A percentile compares a stretch with the other conserved stretches of the same genome.
Evolutionary conservation across 2,113 vertebrate species (phyloP).

Genomic region (Phrynosoma platyrhinos): DNA sequence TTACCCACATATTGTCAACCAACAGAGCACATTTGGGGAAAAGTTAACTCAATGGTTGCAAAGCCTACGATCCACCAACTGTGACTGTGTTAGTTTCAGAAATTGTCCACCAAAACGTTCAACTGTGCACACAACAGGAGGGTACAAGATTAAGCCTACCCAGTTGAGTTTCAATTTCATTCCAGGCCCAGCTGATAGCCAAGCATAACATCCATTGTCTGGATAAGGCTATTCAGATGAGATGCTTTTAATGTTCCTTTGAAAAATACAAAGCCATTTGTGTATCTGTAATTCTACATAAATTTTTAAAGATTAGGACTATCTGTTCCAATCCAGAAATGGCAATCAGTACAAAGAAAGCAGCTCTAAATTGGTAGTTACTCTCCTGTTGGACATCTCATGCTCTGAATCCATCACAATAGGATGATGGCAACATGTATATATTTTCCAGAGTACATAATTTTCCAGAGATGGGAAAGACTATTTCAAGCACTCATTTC

Average conservation of each 20-base stretch:
- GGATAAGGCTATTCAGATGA: background rate
- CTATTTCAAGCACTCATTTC: background rate
- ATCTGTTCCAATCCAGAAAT: background rate
- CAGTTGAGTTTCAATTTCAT: background rate
- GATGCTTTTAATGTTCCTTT: background rate
- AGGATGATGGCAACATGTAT: too few species aligned
- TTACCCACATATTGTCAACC: background rate
- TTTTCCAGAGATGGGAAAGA: constrained; percentile 20
- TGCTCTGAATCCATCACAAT: background rate
- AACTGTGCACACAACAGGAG: background rate
- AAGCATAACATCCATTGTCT: background rate
- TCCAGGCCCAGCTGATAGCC: background rate
- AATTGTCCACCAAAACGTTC: background rate
- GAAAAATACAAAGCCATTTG: background rate
- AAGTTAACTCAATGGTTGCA: background rate
- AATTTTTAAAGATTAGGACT: background rate
- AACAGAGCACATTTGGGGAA: background rate
- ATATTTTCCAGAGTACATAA: too few species aligned
- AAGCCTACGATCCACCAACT: background rate
- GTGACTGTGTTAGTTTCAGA: background rate
- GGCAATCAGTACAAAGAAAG: background rate
- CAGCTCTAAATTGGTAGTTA: background rate
- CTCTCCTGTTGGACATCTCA: background rate
- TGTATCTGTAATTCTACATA: background rate
- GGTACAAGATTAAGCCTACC: background rate